Evolutionary conservation across 2,888 invertebrate species (phyloP), one percentile per base, ranked within the genome.

Genomic region (Hirtodrosophila trivittata): DNA sequence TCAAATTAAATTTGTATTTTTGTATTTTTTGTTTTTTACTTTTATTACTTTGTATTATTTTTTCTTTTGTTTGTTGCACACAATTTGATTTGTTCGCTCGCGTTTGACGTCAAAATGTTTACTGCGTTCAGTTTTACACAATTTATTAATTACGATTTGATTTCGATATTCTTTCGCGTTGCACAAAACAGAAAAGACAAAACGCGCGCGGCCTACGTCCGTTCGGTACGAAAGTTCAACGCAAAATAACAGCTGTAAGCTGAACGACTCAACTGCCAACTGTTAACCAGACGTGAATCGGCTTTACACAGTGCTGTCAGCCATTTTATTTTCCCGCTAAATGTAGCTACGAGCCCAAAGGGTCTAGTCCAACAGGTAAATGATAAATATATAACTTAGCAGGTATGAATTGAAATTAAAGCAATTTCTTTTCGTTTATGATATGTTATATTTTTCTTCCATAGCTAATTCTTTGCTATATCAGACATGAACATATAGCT

Each of bases 141-240:
- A 51, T 47, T 58, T 50, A 5, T 8, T 16, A 42, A 37, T 66
- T 66, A 66, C 64, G 62, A 55, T 54, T 73, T 54, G 3, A 21
- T 3, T 21, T 21, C 18, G 18, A 38, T 41, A 51, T 43, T 50
- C 35, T 43, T 54, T 46, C 39, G 58, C 46, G 38, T 46, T 46
- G 46, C 30, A 18, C 14, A 49, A 39, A 72, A 9, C 39, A n/a
- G n/a, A n/a, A n/a, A n/a, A n/a, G n/a, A n/a, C n/a, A n/a, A n/a
- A n/a, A n/a, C 46, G 45, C 69, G 75, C 75, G 69, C 64, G 55
- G 55, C 71, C 55, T 64, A 71, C 71, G 71, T 71, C 74, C 74
- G 75, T 68, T 74, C 74, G 69, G 54, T 46, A 67, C 57, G 68
- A 68, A 63, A 63, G 63, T 57, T 35, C 57, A 54, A 58, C 63